A percentile compares a stretch with the other conserved stretches of the same genome.
phyloP scores from a whole-genome alignment of 2,797 vertebrate species.

The Galagoides demidoff region DNA sequence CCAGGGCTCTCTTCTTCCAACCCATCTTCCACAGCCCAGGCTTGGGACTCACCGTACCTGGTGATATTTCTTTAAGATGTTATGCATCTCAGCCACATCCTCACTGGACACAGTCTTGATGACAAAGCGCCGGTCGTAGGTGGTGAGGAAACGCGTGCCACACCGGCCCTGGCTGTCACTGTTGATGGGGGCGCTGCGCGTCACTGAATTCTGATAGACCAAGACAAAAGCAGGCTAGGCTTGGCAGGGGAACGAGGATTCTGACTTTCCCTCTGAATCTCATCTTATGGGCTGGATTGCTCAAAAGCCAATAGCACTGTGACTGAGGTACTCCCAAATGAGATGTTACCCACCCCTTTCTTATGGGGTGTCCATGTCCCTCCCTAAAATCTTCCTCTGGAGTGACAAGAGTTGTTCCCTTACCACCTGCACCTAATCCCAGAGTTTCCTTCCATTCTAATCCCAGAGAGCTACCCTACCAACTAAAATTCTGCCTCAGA shows the following conservation, averaged over 20 bases:
- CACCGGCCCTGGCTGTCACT: slow-evolving; percentile 95
- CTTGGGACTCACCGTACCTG: slow-evolving; percentile 90
- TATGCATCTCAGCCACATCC: slow-evolving; percentile 98
- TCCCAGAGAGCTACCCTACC: not conserved
- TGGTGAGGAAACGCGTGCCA: slow-evolving; percentile 94
- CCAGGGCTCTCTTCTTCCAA: not conserved
- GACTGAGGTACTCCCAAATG: not conserved
- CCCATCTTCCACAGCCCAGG: not conserved
- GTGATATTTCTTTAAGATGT: slow-evolving; percentile 97
- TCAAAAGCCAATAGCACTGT: not conserved
- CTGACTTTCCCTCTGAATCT: not conserved
- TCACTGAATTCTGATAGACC: slow-evolving; percentile 93
- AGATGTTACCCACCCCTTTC: not conserved
- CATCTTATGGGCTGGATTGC: not conserved
- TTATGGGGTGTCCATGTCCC: not conserved
- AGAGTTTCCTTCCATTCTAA: not conserved
- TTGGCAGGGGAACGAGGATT: not conserved
- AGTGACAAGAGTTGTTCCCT: not conserved
- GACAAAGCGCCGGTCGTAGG: slow-evolving; percentile 95
- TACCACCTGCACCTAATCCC: not conserved
- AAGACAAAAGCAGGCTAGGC: not conserved
- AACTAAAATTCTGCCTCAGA: not conserved
- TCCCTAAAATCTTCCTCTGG: not conserved
- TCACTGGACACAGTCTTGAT: slow-evolving; percentile 97
- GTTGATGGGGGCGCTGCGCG: slow-evolving; percentile 94